phyloP scores from a whole-genome alignment of 2,113 vertebrate genomes.

The Epinephelus fuscoguttatus region DNA sequence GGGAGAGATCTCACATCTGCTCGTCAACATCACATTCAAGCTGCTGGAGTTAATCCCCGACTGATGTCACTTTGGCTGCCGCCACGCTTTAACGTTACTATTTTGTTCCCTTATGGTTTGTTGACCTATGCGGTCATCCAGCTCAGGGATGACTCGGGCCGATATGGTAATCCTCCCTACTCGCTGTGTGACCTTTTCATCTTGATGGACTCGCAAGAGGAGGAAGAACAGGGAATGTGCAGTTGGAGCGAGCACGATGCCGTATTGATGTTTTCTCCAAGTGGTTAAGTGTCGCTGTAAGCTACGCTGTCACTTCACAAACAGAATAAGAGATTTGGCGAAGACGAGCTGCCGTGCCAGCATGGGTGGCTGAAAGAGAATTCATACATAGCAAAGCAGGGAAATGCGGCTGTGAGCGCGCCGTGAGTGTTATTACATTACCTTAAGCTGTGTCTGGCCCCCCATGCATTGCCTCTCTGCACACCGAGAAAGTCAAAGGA shows the following conservation, averaged over 20 bases:
- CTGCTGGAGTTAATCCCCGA: conserved; percentile 9
- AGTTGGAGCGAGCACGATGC: conserved; percentile 10
- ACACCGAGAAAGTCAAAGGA: conserved; percentile 47
- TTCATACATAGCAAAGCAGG: conserved; percentile 72
- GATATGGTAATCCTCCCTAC: conserved; percentile 13
- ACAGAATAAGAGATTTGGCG: conserved; percentile 61
- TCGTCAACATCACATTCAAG: not conserved
- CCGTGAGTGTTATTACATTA: conserved; percentile 55
- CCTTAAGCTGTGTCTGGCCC: conserved; percentile 45
- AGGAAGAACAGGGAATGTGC: conserved; percentile 23
- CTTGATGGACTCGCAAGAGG: conserved; percentile 24
- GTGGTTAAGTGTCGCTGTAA: conserved; percentile 62
- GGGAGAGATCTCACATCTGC: conserved; percentile 13
- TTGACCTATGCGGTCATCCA: conserved; percentile 25
- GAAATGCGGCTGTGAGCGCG: conserved; percentile 41
- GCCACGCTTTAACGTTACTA: not conserved
- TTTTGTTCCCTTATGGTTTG: conserved; percentile 8
- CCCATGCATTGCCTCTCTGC: conserved; percentile 3
- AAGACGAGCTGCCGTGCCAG: conserved; percentile 38
- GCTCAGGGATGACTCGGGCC: not conserved
- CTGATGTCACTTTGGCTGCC: not conserved
- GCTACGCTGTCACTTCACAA: conserved; percentile 63
- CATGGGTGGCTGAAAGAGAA: conserved; percentile 59
- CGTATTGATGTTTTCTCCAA: conserved; percentile 58
- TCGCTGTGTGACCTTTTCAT: conserved; percentile 59